A percentile compares a stretch with the other conserved stretches of the same genome.
These are phyloP conservation scores for Melanostigma gelatinosum DNA, from an alignment of 2,113 vertebrate species.

Conservation along the genomic window DNA sequence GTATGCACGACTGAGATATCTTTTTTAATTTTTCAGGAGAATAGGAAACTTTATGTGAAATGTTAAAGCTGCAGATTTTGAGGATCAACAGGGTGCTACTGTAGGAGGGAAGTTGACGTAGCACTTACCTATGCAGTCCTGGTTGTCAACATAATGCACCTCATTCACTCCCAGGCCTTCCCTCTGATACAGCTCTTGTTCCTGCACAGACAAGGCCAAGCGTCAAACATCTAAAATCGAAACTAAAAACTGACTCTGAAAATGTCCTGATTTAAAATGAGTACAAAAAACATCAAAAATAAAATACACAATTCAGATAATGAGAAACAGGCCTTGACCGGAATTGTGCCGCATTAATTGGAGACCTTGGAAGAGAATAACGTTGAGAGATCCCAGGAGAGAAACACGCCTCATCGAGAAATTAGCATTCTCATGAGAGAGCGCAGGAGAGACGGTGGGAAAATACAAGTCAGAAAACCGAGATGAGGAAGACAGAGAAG, in stretches of 20 bases:
- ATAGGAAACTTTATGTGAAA: neutral
- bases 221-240: neutral
- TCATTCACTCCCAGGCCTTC: constrained; percentile 98
- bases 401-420: constrained; percentile 63
- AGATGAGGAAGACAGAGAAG: constrained; percentile 17
- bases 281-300: neutral
- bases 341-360: constrained; percentile 50
- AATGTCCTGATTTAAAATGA: neutral
- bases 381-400: constrained; percentile 64
- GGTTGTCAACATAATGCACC: constrained; percentile 98
- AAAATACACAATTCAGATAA: constrained; percentile 41
- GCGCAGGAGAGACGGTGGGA: constrained; percentile 22
- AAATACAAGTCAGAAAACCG: constrained; percentile 24
- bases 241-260: neutral
- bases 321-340: constrained; percentile 27
- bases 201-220: constrained; percentile 80
- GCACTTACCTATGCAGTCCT: constrained; percentile 95
- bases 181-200: constrained; percentile 98
- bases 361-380: constrained; percentile 64
- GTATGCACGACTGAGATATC: neutral
- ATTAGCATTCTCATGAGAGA: constrained; percentile 71
- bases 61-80: neutral
- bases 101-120: neutral
- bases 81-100: neutral
- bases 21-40: neutral